These are phyloP conservation scores for Drosophila nasuta DNA, from an alignment of 1,140 invertebrate genomes.

Conservation along the genomic window DNA sequence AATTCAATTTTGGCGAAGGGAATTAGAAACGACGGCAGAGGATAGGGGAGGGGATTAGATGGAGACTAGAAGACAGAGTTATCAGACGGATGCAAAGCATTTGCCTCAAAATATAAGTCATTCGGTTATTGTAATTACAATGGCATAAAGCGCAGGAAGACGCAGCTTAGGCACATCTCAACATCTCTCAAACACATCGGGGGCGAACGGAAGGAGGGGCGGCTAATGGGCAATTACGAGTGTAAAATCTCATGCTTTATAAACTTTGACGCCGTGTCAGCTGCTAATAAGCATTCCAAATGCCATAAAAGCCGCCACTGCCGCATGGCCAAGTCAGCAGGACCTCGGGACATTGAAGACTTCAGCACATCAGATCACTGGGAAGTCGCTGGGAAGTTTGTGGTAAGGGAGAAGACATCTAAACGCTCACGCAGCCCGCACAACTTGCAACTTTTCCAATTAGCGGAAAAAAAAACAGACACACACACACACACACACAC, in stretches of 20 bases:
- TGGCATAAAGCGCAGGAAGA: conserved; percentile 46
- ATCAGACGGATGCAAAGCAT: conserved; percentile 45
- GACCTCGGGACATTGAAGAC: conserved; percentile 23
- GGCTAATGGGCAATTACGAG: conserved; percentile 74
- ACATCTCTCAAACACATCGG: conserved; percentile 14
- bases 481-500: not conserved
- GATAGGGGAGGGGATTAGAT: not conserved
- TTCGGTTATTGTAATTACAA: conserved; percentile 57
- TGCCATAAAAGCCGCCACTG: conserved; percentile 71
- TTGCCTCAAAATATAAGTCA: conserved; percentile 47
- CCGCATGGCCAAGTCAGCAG: conserved; percentile 56
- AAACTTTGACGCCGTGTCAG: conserved; percentile 76
- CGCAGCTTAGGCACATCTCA: conserved; percentile 31
- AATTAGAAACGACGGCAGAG: too few species aligned
- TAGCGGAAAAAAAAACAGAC: conserved; percentile 71
- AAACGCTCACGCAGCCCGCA: conserved; percentile 36
- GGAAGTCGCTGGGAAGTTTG: not conserved
- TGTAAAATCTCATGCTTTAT: conserved; percentile 72
- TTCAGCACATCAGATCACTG: conserved; percentile 13
- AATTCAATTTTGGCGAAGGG: not conserved
- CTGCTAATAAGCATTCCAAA: conserved; percentile 80
- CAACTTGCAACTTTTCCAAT: conserved; percentile 83
- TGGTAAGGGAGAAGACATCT: conserved; percentile 10
- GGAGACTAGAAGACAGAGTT: conserved; percentile 36
- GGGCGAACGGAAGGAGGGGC: conserved; percentile 14